Evolutionary conservation across 2,797 vertebrate species (phyloP).

Genomic region (Macroramphosus scolopax): DNA sequence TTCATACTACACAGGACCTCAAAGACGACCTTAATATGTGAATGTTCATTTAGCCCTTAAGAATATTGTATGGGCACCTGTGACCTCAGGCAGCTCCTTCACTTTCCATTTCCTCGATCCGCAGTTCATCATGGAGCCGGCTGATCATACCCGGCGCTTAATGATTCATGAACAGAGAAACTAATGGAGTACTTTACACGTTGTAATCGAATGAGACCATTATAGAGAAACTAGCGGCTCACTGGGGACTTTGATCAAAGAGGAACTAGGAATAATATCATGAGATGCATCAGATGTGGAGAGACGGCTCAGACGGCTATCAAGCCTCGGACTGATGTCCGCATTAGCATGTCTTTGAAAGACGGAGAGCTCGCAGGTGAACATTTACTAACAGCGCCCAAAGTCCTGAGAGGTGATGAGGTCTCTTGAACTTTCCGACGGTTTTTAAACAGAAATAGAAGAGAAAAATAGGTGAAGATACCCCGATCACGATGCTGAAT

Average conservation of each 20-base stretch:
- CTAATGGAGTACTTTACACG: constrained; percentile 80
- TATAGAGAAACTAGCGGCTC: constrained; percentile 71
- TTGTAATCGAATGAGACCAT: constrained; percentile 79
- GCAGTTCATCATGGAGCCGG: constrained; percentile 73
- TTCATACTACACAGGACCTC: constrained; percentile 14
- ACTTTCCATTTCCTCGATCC: constrained; percentile 70
- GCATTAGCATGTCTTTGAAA: constrained; percentile 72
- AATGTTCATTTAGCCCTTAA: constrained; percentile 57
- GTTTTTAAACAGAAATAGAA: constrained; percentile 30
- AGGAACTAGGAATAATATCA: constrained; percentile 61
- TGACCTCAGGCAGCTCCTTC: constrained; percentile 64
- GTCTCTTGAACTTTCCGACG: constrained; percentile 31
- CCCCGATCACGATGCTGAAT: constrained; percentile 34
- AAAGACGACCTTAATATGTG: constrained; percentile 39
- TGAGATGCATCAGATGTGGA: constrained; percentile 56
- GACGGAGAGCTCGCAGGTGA: constrained; percentile 17
- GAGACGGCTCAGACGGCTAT: constrained; percentile 55
- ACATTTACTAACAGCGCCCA: constrained; percentile 36
- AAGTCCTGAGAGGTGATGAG: constrained; percentile 33
- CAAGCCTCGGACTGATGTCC: constrained; percentile 45
- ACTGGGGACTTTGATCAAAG: constrained; percentile 75
- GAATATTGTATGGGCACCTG: constrained; percentile 56
- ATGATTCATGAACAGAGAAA: constrained; percentile 81
- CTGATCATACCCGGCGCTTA: constrained; percentile 77
- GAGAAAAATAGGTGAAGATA: constrained; percentile 13